Base-by-base conservation (phyloP, 2,113 vertebrate species). In the Pelecanoides urinatrix region DNA sequence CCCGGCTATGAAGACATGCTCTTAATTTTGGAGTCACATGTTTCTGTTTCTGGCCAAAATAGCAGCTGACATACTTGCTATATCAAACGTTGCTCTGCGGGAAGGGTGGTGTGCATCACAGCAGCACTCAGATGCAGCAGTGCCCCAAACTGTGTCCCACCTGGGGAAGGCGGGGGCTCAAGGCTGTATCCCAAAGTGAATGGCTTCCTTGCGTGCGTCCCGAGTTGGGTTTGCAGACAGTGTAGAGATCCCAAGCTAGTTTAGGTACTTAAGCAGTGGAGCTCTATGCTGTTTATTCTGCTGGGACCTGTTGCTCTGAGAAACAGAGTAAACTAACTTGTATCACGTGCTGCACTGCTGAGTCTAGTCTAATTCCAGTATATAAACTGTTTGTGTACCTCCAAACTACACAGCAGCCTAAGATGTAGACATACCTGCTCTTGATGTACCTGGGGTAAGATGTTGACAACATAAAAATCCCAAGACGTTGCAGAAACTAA, bases 101-200 rank as follows among this genome's bases (percentile, higher is more conserved):
- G 32, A 38, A 34, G 3, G 7, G 20, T 9, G 21, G 2, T 16
- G 25, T n/a, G 25, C 1, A 2, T 32, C 61, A 53, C 34, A 29
- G 30, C 52, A 30, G 6, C 15, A 2, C 20, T 3, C 3, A 1
- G 10, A 18, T 56, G 40, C 58, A 5, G 1, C 11, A 19, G 19
- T 34, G 30, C 8, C 29, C 6, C n/a, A 9, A 47, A 4, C 29
- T 27, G 9, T 17, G 4, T 16, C 49, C 26, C 5, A 2, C 7
- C 1, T 0, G 2, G 18, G 9, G 26, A 45, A 25, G 0, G 16
- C 0, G 1, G 18, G 13, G 36, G 21, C 30, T 65, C 8, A 13
- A 30, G 19, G 20, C 36, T 40, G 3, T 14, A 14, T 20, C 17
- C 7, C 2, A 1, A 49, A 70, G 59, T 13, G 14, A 65, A n/a